These are phyloP conservation scores for Chrysaora quinquecirrha DNA, from an alignment of 30 jellyfish, hydroid and myxozoan species.

Conservation along the genomic window DNA sequence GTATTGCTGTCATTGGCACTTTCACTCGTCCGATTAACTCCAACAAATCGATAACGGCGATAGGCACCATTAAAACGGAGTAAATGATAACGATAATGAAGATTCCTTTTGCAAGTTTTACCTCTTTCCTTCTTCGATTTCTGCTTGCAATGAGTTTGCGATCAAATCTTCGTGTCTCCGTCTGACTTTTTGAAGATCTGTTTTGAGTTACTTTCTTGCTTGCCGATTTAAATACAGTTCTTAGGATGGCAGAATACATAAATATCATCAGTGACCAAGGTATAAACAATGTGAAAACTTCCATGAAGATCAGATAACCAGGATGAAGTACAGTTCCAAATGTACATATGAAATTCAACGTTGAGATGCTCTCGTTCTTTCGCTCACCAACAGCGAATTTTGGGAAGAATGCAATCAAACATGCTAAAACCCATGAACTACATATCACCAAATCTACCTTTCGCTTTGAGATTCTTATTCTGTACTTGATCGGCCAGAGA, in stretches of 20 bases:
- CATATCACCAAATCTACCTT: slow-evolving; percentile 4
- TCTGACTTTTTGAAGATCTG: neutral
- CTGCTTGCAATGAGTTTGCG: neutral
- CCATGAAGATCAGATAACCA: slow-evolving; percentile 14
- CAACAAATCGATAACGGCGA: slow-evolving; percentile 33
- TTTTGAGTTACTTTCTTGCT: neutral
- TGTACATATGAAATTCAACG: slow-evolving; percentile 15
- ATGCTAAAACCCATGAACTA: slow-evolving; percentile 24
- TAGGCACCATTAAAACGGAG: slow-evolving; percentile 35
- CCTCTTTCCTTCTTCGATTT: slow-evolving; percentile 24
- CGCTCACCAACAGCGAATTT: slow-evolving; percentile 3
- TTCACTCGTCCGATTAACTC: neutral
- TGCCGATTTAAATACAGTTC: slow-evolving; percentile 23
- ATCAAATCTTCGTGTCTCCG: neutral
- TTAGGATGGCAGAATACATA: slow-evolving; percentile 21
- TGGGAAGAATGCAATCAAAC: slow-evolving; percentile 37
- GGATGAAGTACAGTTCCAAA: slow-evolving; percentile 38
- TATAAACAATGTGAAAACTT: slow-evolving; percentile 33
- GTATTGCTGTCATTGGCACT: slow-evolving; percentile 18
- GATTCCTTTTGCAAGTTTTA: slow-evolving; percentile 31
- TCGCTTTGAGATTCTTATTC: neutral
- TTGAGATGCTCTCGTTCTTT: neutral
- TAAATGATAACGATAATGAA: slow-evolving; percentile 11
- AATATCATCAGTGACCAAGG: slow-evolving; percentile 38
- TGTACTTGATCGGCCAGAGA: slow-evolving; percentile 12